Conservation (phyloP, 2,797 vertebrate species). For the Sebastes iracundus region DNA sequence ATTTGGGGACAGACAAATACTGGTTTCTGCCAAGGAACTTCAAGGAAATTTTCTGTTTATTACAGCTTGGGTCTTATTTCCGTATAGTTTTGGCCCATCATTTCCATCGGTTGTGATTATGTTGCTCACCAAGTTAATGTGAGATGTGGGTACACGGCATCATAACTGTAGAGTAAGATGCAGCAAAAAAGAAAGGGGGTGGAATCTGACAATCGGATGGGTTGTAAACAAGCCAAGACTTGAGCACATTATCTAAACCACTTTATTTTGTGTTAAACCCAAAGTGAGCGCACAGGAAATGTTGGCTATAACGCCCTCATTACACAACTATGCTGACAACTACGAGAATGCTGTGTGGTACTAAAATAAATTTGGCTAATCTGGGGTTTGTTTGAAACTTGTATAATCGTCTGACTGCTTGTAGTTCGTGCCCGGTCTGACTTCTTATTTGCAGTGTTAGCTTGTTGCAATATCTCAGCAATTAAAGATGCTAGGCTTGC, state of each 20-base stretch:
- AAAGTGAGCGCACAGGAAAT: neutral
- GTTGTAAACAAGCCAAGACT: neutral
- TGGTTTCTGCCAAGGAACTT: neutral
- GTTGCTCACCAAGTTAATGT: neutral
- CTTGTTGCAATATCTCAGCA: neutral
- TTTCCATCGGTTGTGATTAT: neutral
- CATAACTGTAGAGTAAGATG: neutral
- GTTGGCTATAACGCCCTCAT: neutral
- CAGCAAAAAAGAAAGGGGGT: neutral
- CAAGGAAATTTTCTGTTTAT: neutral
- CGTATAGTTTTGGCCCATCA: neutral
- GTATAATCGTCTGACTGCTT: neutral
- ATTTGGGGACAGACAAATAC: neutral
- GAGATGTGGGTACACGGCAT: neutral
- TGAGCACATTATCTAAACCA: neutral
- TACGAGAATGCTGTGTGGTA: neutral
- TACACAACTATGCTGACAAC: neutral
- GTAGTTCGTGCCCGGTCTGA: neutral
- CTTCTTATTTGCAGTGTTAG: neutral
- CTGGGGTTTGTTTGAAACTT: too few species aligned
- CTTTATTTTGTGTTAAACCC: neutral
- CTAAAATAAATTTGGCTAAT: neutral
- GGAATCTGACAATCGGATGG: neutral
- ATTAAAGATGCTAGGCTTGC: neutral
- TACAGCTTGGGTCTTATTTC: neutral